Evolutionary conservation across 1,140 invertebrate genomes (phyloP), one percentile per base, ranked within the genome.

Genomic region (Lasioglossum baleicum): DNA sequence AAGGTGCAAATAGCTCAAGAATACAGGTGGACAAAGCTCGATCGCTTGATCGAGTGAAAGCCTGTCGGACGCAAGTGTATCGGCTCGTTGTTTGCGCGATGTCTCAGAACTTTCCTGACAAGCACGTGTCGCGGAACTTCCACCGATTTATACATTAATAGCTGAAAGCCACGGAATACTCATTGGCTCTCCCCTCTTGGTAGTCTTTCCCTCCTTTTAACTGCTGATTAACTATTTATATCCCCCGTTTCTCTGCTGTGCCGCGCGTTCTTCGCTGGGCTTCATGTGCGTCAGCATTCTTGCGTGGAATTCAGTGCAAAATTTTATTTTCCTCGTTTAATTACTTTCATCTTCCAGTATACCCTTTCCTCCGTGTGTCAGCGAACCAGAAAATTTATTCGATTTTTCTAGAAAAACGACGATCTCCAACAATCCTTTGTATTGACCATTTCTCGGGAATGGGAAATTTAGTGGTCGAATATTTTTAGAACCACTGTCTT

Each of bases 141-240:
- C 40, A 75, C 48, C 53, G 31, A 80, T 80, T 67, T 80, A 75
- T 67, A 26, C 76, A 71, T 72, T 79, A 44, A 79, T 72, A 65
- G 70, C 61, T 66, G 61, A 73, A 53, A 79, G 40, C 48, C 72
- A 74, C 72, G 64, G 56, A 80, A 80, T 80, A 80, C 78, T 75
- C 53, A 75, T 80, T 60, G 61, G 35, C 56, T 75, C 64, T 15
- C 64, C 64, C 53, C 78, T 61, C 61, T 68, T 53, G 35, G 31
- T 35, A 40, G 22, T 53, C 53, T 73, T 60, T 75, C 64, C 26
- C 65, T 68, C 44, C 63, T 74, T 67, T 75, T 80, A 68, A 75
- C 72, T 61, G 53, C 42, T 73, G 63, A 75, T 75, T 51, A 67
- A 22, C 63, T 75, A 80, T 80, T 80, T 80, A 80, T 80, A 80